phyloP scores from a whole-genome alignment of 2,888 invertebrate genomes.

The Nephrotoma appendiculata region DNA sequence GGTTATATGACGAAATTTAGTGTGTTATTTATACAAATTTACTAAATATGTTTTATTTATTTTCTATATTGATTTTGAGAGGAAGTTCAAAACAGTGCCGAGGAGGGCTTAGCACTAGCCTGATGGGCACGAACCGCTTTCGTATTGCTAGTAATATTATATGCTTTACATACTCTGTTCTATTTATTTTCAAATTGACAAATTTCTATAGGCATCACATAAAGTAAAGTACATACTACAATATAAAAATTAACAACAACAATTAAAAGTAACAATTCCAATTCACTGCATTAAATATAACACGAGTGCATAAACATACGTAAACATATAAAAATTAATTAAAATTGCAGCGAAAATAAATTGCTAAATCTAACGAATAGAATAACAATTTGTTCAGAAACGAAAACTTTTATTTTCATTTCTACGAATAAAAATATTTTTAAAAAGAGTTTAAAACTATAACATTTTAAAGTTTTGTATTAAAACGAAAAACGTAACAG shows the following conservation, averaged over 20 bases:
- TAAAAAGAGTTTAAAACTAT: neutral
- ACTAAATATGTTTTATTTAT: no score
- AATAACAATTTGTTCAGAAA: neutral
- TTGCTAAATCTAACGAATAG: neutral
- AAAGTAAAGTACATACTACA: no score
- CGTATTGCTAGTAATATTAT: no score
- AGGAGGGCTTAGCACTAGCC: no score
- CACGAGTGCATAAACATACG: neutral
- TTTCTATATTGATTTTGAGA: no score
- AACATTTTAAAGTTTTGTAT: neutral
- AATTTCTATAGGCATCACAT: no score
- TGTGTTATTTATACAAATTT: no score
- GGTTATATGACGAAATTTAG: no score
- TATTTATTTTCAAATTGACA: no score
- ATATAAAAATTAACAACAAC: neutral
- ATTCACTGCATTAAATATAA: neutral
- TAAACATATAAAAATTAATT: neutral
- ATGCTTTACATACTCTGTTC: no score
- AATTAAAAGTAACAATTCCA: neutral
- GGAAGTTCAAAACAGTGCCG: no score
- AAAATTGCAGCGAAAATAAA: neutral
- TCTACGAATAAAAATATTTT: neutral
- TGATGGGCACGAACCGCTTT: no score
- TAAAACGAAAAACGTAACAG: neutral
- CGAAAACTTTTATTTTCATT: neutral